Evolutionary conservation across 2,797 vertebrate genomes (phyloP).

Genomic region (Crocidura indochinensis): DNA sequence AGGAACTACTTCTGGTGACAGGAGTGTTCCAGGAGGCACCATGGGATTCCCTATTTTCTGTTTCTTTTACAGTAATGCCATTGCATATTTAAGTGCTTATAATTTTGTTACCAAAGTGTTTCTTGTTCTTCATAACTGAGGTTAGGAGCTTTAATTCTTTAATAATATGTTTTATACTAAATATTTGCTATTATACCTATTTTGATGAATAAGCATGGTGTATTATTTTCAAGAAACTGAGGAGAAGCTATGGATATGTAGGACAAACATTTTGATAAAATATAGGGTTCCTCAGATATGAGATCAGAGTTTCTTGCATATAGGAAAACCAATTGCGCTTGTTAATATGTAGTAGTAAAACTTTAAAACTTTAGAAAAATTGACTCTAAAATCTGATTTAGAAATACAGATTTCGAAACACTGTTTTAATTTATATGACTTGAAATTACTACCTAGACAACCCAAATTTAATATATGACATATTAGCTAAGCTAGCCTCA

Average conservation of each 20-base stretch:
- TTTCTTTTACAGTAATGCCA: neutral
- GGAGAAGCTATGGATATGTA: neutral
- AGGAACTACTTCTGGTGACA: too few relatives aligned
- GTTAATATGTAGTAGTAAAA: neutral
- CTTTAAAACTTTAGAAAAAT: neutral
- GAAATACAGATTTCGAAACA: neutral
- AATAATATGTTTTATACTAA: neutral
- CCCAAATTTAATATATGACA: neutral
- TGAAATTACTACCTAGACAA: neutral
- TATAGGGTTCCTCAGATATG: neutral
- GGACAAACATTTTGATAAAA: neutral
- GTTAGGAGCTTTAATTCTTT: constrained; percentile 3
- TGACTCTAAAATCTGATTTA: neutral
- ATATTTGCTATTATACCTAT: neutral
- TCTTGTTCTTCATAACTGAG: neutral
- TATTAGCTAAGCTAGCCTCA: too few relatives aligned
- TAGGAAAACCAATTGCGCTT: neutral
- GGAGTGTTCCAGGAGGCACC: too few relatives aligned
- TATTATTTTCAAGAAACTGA: neutral
- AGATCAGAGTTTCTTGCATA: too few relatives aligned
- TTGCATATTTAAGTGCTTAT: neutral
- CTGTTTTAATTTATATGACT: neutral
- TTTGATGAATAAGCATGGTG: constrained; percentile 17
- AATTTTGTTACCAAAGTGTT: too few relatives aligned
- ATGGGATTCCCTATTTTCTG: too few relatives aligned